Evolutionary conservation across 37 sponge, comb jelly and placozoan genomes (phyloP).

Genomic region (Aplysina aerophoba): DNA sequence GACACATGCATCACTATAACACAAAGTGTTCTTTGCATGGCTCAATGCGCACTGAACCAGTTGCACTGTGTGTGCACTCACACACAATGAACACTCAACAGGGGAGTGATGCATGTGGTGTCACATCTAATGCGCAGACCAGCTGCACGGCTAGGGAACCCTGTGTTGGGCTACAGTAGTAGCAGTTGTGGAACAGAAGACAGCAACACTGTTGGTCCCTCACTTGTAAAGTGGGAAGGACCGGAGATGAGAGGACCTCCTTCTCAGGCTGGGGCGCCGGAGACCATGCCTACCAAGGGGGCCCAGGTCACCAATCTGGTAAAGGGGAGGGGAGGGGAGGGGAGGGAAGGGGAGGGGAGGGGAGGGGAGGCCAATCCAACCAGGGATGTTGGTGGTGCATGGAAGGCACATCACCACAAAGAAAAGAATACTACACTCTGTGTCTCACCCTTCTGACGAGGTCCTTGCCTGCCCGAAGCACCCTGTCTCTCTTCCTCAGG

Average conservation of each 20-base stretch:
- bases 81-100: no score
- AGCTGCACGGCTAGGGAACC: no score
- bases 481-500: constrained; percentile 25
- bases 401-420: constrained; percentile 13
- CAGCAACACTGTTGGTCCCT: no score
- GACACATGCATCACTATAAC: no score
- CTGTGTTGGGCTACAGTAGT: no score
- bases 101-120: no score
- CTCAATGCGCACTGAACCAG: no score
- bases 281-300: constrained; percentile 10
- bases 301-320: not conserved
- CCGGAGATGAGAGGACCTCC: not conserved
- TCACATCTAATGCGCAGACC: no score
- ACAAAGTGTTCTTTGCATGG: no score
- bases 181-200: no score
- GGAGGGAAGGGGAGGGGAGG: not conserved
- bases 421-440: not conserved
- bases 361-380: not conserved
- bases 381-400: not conserved
- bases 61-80: no score
- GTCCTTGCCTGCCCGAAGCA: constrained; percentile 1
- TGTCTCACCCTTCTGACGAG: constrained; percentile 12
- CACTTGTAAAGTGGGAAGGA: no score
- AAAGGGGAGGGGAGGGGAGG: not conserved
- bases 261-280: constrained; percentile 26